phyloP scores from a whole-genome alignment of 2,113 vertebrate species.

The Oreochromis aureus region DNA sequence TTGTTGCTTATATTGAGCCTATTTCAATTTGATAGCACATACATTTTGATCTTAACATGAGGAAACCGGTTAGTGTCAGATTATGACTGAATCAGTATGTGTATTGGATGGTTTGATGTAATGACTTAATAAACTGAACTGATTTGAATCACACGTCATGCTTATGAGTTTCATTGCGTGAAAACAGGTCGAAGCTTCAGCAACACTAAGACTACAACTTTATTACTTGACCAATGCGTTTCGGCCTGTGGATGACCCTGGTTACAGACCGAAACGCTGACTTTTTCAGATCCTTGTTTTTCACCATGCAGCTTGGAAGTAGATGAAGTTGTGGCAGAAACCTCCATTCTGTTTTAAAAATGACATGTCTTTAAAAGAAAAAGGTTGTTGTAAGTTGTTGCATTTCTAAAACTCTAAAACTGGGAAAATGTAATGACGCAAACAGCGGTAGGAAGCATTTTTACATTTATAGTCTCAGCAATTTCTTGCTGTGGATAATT shows the following conservation, averaged over 20 bases:
- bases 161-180: not conserved
- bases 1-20: not conserved
- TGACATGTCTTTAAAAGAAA: not conserved
- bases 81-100: not conserved
- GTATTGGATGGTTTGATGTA: not conserved
- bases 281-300: not conserved
- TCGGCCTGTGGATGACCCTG: not conserved
- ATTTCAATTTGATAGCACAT: not conserved
- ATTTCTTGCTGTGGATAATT: not conserved
- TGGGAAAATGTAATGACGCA: not conserved
- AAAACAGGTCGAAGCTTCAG: not conserved
- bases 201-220: not conserved
- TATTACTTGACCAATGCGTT: not conserved
- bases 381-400: not conserved
- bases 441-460: not conserved
- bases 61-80: not conserved
- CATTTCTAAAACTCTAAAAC: not conserved
- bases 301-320: not conserved
- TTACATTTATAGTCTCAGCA: not conserved
- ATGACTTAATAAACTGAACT: constrained; percentile 22
- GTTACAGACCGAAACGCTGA: not conserved
- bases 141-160: not conserved
- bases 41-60: not conserved
- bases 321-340: not conserved
- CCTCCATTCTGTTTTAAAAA: not conserved